A percentile compares a stretch with the other conserved stretches of the same genome.
phyloP scores from a whole-genome alignment of 2,113 vertebrate species.

The Leptobrachium leishanense region DNA sequence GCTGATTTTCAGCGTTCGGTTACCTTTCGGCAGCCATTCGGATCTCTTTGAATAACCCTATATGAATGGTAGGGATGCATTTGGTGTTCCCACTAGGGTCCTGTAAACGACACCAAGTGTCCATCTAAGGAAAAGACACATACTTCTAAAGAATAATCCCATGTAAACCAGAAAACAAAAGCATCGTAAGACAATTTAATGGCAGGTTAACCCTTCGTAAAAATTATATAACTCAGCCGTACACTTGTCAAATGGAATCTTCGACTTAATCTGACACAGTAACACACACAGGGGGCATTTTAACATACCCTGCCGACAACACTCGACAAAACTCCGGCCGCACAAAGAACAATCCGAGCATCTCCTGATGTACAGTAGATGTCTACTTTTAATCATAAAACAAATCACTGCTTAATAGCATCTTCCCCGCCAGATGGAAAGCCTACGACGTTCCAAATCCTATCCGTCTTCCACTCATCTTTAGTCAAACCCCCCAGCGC shows the following conservation, averaged over 20 bases:
- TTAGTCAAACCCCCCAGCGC: conserved; percentile 55
- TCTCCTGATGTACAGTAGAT: conserved; percentile 14
- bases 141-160: too few relatives aligned
- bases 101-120: too few relatives aligned
- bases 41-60: too few relatives aligned
- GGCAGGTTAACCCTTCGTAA: too few relatives aligned
- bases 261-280: neutral
- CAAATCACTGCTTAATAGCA: conserved; percentile 61
- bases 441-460: conserved; percentile 42
- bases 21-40: too few relatives aligned
- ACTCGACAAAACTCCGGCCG: neutral
- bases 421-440: conserved; percentile 55
- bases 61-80: too few relatives aligned
- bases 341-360: neutral
- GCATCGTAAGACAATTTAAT: too few relatives aligned
- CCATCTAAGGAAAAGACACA: too few relatives aligned
- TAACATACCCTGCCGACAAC: neutral
- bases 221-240: neutral
- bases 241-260: neutral
- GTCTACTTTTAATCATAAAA: conserved; percentile 47
- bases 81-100: too few relatives aligned
- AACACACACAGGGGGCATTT: neutral
- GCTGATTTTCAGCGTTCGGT: too few relatives aligned
- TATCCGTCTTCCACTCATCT: conserved; percentile 49
- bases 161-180: too few relatives aligned